Percentiles rank a stretch among this genome's conserved stretches.
Conservation (phyloP, 2,888 invertebrate species). For the Oasisia sp. region DNA sequence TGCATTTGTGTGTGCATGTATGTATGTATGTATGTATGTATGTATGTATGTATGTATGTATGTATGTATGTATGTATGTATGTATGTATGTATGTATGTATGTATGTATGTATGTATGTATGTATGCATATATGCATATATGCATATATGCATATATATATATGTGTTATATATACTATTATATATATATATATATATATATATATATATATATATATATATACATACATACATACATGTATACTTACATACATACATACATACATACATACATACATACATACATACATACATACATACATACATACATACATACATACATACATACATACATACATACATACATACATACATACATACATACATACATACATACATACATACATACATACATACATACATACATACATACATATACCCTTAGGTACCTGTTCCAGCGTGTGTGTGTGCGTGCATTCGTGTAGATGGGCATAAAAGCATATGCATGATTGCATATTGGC, state of each 20-base stretch:
- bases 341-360: too few species aligned
- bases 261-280: neutral
- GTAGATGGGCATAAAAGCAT: too few species aligned
- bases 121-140: neutral
- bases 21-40: neutral
- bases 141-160: neutral
- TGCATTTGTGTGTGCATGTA: neutral
- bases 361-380: too few species aligned
- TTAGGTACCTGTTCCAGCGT: neutral
- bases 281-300: neutral
- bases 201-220: neutral
- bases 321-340: neutral
- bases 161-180: neutral
- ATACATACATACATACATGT: neutral
- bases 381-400: too few species aligned
- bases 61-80: neutral
- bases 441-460: too few species aligned
- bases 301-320: too few species aligned
- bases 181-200: neutral
- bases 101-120: neutral
- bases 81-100: slow-evolving; percentile 14
- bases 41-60: neutral
- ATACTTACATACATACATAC: neutral
- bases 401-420: too few species aligned
- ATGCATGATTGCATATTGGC: too few species aligned